These are phyloP conservation scores for Lepetodrilus schrolli DNA, from an alignment of 2,888 invertebrate genomes.

Conservation along the genomic window DNA sequence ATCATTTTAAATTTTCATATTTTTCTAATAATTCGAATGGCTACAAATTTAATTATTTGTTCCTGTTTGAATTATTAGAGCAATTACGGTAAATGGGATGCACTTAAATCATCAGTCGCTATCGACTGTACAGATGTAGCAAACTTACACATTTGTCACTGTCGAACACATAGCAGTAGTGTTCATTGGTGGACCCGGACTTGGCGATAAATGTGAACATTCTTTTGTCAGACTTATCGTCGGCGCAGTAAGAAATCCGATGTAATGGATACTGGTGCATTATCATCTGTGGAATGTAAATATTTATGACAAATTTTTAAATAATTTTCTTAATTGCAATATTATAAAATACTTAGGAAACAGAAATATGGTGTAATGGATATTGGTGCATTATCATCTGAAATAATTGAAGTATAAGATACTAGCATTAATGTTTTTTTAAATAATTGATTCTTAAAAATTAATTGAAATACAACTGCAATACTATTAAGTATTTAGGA, in stretches of 20 bases:
- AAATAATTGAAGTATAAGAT: no score
- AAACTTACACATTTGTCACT: slow-evolving; percentile 88
- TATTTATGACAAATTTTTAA: not conserved
- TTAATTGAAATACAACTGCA: not conserved
- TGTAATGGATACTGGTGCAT: slow-evolving; percentile 96
- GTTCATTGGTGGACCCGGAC: slow-evolving; percentile 79
- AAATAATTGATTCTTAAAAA: not conserved
- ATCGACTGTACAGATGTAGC: not conserved
- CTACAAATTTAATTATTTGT: no score
- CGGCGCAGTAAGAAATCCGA: slow-evolving; percentile 98
- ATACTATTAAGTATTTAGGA: not conserved
- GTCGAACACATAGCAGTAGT: slow-evolving; percentile 97
- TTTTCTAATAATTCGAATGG: no score
- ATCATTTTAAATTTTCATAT: no score
- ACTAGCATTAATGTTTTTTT: no score
- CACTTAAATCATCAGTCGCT: no score
- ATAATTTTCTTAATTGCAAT: not conserved
- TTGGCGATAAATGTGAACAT: slow-evolving; percentile 97
- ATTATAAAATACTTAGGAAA: not conserved
- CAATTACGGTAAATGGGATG: no score
- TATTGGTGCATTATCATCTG: slow-evolving; percentile 91
- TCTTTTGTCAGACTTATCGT: slow-evolving; percentile 97
- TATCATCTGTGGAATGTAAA: slow-evolving; percentile 80
- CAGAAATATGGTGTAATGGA: slow-evolving; percentile 94
- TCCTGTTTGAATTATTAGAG: no score